A percentile compares a stretch with the other conserved stretches of the same genome.
phyloP scores from a whole-genome alignment of 2,888 invertebrate genomes.

The Sympetrum striolatum region DNA sequence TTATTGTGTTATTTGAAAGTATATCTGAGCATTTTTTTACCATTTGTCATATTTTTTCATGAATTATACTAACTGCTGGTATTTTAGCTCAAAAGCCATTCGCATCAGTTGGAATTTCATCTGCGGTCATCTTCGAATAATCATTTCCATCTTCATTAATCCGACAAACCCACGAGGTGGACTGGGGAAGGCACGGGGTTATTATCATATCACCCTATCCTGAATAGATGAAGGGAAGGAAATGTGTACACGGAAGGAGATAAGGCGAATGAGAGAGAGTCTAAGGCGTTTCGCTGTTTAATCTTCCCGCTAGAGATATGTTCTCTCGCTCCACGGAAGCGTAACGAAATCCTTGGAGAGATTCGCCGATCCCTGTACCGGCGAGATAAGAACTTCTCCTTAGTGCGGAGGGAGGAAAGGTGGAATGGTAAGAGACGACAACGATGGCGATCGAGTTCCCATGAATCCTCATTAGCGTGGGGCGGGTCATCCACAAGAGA shows the following conservation, averaged over 20 bases:
- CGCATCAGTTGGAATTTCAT: background rate
- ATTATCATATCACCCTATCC: background rate
- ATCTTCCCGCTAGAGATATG: background rate
- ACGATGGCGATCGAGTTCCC: slow-evolving; percentile 35
- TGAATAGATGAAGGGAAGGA: background rate
- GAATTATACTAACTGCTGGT: too few relatives aligned
- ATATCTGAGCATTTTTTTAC: too few relatives aligned
- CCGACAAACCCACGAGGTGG: background rate
- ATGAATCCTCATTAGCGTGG: slow-evolving; percentile 33
- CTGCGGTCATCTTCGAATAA: background rate
- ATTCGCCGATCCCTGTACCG: slow-evolving; percentile 27
- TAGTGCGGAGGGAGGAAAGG: background rate
- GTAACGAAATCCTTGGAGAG: slow-evolving; percentile 9
- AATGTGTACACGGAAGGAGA: background rate
- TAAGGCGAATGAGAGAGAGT: background rate
- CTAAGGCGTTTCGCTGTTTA: background rate
- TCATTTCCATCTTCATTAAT: background rate
- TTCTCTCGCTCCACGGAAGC: background rate
- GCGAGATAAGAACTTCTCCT: slow-evolving; percentile 32
- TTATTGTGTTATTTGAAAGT: too few relatives aligned
- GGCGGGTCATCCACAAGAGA: background rate
- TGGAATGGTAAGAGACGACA: background rate
- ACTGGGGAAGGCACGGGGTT: background rate
- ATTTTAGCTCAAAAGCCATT: too few relatives aligned
- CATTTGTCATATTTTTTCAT: too few relatives aligned